A percentile compares a stretch with the other conserved stretches of the same genome.
These are phyloP conservation scores for Acleris laterana DNA, from an alignment of 2,888 invertebrate species.

Conservation along the genomic window DNA sequence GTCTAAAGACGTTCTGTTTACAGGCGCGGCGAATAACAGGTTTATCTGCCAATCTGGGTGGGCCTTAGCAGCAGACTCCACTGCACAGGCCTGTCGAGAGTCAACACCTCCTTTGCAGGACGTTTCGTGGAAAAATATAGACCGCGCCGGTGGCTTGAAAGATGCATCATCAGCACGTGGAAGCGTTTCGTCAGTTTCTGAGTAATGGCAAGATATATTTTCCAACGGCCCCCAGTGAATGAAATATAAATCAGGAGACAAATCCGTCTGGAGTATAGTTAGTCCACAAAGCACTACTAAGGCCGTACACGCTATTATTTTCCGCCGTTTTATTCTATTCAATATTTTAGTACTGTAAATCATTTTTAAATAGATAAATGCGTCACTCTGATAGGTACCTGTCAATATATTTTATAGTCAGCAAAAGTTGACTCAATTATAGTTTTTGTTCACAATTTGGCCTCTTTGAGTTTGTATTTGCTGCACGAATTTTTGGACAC, in stretches of 20 bases:
- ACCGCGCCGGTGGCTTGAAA: constrained; percentile 58
- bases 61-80: constrained; percentile 87
- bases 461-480: constrained; percentile 26
- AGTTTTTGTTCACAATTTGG: constrained; percentile 8
- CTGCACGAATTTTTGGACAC: constrained; percentile 10
- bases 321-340: constrained; percentile 24
- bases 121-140: constrained; percentile 88
- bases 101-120: constrained; percentile 83
- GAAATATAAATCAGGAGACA: constrained; percentile 35
- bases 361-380: constrained; percentile 12
- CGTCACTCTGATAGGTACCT: too few relatives aligned
- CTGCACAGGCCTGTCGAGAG: constrained; percentile 86
- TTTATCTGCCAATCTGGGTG: constrained; percentile 85
- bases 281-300: constrained; percentile 15
- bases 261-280: constrained; percentile 18
- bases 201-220: constrained; percentile 46
- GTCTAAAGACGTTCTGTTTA: constrained; percentile 46
- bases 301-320: constrained; percentile 7
- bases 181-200: constrained; percentile 43
- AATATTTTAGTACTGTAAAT: constrained; percentile 19
- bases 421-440: too few relatives aligned
- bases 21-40: constrained; percentile 80
- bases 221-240: constrained; percentile 37
- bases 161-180: constrained; percentile 46
- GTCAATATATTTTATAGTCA: background rate